Evolutionary conservation across 1,140 invertebrate genomes (phyloP).

Genomic region (Octopus bimaculoides): DNA sequence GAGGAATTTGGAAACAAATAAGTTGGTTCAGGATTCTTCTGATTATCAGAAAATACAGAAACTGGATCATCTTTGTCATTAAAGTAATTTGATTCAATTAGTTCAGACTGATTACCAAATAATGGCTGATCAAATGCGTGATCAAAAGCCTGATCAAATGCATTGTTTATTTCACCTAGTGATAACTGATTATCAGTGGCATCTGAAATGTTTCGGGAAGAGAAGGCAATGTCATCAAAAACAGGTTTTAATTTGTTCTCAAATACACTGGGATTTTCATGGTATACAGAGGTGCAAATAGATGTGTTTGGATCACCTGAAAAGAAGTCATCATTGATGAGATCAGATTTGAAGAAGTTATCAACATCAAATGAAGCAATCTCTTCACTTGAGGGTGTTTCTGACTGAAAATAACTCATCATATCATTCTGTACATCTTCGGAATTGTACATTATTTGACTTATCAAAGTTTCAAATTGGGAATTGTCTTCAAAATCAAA

Average conservation of each 20-base stretch:
- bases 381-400: neutral
- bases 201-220: neutral
- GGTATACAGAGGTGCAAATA: neutral
- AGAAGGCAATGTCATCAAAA: neutral
- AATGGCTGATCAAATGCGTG: neutral
- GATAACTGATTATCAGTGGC: neutral
- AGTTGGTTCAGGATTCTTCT: neutral
- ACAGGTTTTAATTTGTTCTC: neutral
- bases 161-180: too few relatives aligned
- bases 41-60: neutral
- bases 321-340: neutral
- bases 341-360: neutral
- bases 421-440: neutral
- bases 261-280: neutral
- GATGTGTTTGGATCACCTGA: neutral
- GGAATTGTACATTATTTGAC: neutral
- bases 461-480: neutral
- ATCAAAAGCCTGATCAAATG: too few relatives aligned
- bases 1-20: neutral
- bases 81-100: conserved; percentile 3
- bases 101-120: neutral
- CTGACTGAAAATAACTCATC: neutral
- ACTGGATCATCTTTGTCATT: neutral
- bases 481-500: neutral
- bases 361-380: conserved; percentile 1